A percentile compares a stretch with the other conserved stretches of the same genome.
Evolutionary conservation across 2,888 invertebrate species (phyloP).

Genomic region (Ophion costatus): DNA sequence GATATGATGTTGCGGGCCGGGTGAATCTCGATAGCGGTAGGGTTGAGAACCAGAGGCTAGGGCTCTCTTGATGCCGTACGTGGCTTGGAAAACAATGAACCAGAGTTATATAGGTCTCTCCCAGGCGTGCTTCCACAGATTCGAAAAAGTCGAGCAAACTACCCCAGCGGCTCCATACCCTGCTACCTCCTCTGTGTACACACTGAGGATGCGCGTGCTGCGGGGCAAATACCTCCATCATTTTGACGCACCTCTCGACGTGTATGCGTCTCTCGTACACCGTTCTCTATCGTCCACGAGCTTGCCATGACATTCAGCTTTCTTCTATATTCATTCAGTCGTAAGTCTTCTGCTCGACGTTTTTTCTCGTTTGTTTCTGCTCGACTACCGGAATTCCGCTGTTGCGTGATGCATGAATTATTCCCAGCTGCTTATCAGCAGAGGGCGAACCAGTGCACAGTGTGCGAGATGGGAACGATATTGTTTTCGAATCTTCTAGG

Average conservation of each 20-base stretch:
- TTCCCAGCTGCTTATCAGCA: conserved; percentile 54
- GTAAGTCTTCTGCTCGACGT: background rate
- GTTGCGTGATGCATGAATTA: conserved; percentile 47
- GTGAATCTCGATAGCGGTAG: conserved; percentile 68
- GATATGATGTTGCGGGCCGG: conserved; percentile 69
- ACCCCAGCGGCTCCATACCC: conserved; percentile 14
- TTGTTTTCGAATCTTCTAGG: conserved; percentile 16
- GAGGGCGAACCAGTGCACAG: conserved; percentile 17
- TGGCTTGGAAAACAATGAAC: conserved; percentile 68
- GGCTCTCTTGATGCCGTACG: conserved; percentile 56
- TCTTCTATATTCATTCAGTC: conserved; percentile 18
- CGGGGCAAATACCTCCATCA: conserved; percentile 17
- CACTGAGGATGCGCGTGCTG: conserved; percentile 5
- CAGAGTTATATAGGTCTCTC: conserved; percentile 26
- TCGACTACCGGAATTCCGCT: conserved; percentile 10
- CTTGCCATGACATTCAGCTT: background rate
- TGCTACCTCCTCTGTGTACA: conserved; percentile 17
- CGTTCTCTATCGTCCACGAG: background rate
- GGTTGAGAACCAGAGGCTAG: conserved; percentile 26
- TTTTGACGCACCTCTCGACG: conserved; percentile 32
- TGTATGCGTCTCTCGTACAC: conserved; percentile 1
- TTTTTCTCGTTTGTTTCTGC: conserved; percentile 1
- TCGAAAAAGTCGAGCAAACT: conserved; percentile 57
- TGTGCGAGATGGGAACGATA: conserved; percentile 39
- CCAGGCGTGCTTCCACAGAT: conserved; percentile 49